phyloP scores from a whole-genome alignment of 2,113 vertebrate species.

The Harpagus bidentatus region DNA sequence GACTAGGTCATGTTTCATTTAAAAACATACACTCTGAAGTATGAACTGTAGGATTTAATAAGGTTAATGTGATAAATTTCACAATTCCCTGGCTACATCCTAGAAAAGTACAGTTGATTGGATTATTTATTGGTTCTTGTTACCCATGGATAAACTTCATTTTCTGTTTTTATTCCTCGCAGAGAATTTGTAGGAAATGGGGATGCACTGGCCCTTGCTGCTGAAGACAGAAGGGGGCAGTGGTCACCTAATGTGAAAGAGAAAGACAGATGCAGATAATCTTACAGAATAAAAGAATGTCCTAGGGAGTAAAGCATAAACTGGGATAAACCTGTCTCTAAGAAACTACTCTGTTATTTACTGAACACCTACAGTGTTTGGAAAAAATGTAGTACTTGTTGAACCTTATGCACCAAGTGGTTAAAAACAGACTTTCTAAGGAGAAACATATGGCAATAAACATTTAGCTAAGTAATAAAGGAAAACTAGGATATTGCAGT shows the following conservation, averaged over 20 bases:
- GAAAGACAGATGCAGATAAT: background rate
- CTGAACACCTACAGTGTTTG: background rate
- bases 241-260: background rate
- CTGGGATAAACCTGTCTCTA: background rate
- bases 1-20: background rate
- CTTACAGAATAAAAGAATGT: background rate
- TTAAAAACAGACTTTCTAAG: background rate
- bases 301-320: background rate
- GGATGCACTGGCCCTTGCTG: background rate
- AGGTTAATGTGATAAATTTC: background rate
- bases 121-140: background rate
- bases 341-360: conserved; percentile 1
- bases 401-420: background rate
- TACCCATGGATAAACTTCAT: background rate
- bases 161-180: background rate
- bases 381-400: conserved; percentile 18
- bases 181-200: background rate
- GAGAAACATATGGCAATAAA: background rate
- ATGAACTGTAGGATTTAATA: background rate
- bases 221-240: background rate
- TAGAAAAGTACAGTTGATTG: background rate
- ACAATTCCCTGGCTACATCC: background rate
- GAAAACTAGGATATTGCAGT: background rate
- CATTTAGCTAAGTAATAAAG: background rate
- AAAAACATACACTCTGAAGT: background rate